Conservation (phyloP, 92 coral and sea anemone species). For the Zoanthus sociatus region DNA sequence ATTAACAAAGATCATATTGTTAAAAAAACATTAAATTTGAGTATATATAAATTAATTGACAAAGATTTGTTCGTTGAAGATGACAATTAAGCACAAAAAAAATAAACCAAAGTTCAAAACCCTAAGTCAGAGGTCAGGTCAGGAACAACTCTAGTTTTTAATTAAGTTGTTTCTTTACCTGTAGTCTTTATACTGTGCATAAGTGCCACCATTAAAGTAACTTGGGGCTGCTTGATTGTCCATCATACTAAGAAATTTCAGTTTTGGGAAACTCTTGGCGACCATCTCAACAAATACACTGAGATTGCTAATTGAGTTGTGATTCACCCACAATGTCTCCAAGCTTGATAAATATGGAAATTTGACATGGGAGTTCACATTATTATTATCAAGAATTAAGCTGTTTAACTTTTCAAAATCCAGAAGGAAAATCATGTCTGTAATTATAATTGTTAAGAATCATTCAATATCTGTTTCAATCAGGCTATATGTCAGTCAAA, state of each 20-base stretch:
- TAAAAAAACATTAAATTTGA: too few relatives aligned
- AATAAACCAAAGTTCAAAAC: too few relatives aligned
- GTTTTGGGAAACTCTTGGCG: slow-evolving; percentile 85
- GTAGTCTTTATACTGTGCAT: slow-evolving; percentile 89
- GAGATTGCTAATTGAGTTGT: slow-evolving; percentile 89
- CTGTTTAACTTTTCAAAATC: slow-evolving; percentile 79
- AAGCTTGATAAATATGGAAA: slow-evolving; percentile 77
- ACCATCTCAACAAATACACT: slow-evolving; percentile 93
- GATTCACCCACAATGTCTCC: slow-evolving; percentile 93
- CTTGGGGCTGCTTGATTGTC: slow-evolving; percentile 97
- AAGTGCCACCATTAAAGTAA: slow-evolving; percentile 96
- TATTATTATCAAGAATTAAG: slow-evolving; percentile 88
- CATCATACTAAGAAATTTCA: slow-evolving; percentile 95
- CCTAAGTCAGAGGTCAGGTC: too few relatives aligned
- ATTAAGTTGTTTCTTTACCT: slow-evolving; percentile 61
- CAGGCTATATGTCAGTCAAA: too few relatives aligned
- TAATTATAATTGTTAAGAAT: slow-evolving; percentile 52
- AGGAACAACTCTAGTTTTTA: too few relatives aligned
- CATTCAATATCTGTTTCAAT: neutral
- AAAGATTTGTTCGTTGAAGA: too few relatives aligned
- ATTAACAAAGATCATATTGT: too few relatives aligned
- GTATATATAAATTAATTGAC: too few relatives aligned
- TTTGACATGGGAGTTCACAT: slow-evolving; percentile 75
- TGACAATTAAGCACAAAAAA: too few relatives aligned
- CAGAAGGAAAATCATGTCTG: slow-evolving; percentile 79